A percentile compares a stretch with the other conserved stretches of the same genome.
Conservation (phyloP, 1,140 invertebrate species). For the Condylostylus longicornis region DNA sequence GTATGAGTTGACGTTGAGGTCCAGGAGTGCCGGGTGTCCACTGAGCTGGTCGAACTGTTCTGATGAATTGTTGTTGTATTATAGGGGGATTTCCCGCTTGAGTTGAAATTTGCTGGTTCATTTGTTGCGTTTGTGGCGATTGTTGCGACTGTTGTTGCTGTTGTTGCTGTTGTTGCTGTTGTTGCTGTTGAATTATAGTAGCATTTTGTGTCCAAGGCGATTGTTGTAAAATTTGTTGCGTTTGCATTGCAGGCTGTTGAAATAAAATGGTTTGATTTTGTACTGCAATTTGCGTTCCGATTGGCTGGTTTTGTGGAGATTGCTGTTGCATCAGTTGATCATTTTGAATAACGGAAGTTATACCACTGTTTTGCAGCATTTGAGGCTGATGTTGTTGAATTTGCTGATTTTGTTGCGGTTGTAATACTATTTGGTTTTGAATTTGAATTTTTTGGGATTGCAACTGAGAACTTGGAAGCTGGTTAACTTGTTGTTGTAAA, state of each 20-base stretch:
- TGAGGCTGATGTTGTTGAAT: constrained; percentile 12
- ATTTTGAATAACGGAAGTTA: no score
- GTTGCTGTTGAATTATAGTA: constrained; percentile 20
- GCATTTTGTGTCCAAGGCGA: constrained; percentile 23
- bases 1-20: constrained; percentile 49
- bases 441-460: constrained; percentile 1
- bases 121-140: constrained; percentile 14
- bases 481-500: no score
- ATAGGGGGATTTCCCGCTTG: neutral
- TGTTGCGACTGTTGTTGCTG: constrained; percentile 18
- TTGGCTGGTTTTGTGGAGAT: constrained; percentile 18
- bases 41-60: constrained; percentile 18
- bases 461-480: constrained; percentile 3
- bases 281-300: no score
- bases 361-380: constrained; percentile 13
- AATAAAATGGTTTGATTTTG: constrained; percentile 4
- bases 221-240: constrained; percentile 8
- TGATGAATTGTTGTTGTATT: constrained; percentile 5
- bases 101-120: constrained; percentile 9
- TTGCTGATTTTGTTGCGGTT: constrained; percentile 13
- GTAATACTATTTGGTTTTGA: constrained; percentile 5
- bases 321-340: constrained; percentile 25
- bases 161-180: constrained; percentile 10
- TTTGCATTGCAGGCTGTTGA: constrained; percentile 16
- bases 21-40: constrained; percentile 26